These are phyloP conservation scores for Orientallactaga sibirica DNA, from an alignment of 2,797 vertebrate genomes.

Conservation along the genomic window DNA sequence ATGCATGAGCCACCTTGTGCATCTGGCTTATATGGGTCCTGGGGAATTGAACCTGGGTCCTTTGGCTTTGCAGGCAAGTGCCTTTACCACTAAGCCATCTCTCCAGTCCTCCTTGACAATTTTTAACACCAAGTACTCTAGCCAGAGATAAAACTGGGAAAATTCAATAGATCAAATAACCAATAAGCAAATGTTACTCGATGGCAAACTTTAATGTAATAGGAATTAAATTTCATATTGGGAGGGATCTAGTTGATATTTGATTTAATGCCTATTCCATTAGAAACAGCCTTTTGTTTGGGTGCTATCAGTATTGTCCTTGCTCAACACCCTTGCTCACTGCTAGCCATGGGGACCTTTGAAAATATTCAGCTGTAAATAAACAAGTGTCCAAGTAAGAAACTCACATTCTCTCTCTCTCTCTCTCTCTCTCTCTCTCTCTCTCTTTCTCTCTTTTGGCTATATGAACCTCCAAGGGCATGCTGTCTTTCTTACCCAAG, in stretches of 20 bases:
- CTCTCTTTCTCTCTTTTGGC: not conserved
- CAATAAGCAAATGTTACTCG: constrained; percentile 44
- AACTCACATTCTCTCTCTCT: not conserved
- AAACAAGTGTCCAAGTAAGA: constrained; percentile 30
- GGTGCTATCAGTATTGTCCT: constrained; percentile 49
- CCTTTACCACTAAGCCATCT: no score
- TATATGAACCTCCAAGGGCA: not conserved
- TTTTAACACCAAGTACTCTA: constrained; percentile 31
- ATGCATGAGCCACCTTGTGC: no score
- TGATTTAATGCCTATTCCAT: constrained; percentile 42
- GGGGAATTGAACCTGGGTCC: no score
- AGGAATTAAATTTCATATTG: constrained; percentile 60
- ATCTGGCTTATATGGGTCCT: no score
- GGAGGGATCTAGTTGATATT: constrained; percentile 10
- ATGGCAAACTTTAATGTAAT: constrained; percentile 43
- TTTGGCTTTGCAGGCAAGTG: no score
- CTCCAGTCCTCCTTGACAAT: not conserved
- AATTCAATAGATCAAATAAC: constrained; percentile 28
- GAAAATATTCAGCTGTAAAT: constrained; percentile 59
- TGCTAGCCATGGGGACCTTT: constrained; percentile 47
- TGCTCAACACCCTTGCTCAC: constrained; percentile 3
- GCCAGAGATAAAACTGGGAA: constrained; percentile 37
- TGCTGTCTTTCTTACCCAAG: constrained; percentile 14
- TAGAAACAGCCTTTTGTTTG: constrained; percentile 20
- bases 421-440: not conserved